Evolutionary conservation across 53 echinoderm and acorn worm species (phyloP).

Genomic region (Luidia sarsii): DNA sequence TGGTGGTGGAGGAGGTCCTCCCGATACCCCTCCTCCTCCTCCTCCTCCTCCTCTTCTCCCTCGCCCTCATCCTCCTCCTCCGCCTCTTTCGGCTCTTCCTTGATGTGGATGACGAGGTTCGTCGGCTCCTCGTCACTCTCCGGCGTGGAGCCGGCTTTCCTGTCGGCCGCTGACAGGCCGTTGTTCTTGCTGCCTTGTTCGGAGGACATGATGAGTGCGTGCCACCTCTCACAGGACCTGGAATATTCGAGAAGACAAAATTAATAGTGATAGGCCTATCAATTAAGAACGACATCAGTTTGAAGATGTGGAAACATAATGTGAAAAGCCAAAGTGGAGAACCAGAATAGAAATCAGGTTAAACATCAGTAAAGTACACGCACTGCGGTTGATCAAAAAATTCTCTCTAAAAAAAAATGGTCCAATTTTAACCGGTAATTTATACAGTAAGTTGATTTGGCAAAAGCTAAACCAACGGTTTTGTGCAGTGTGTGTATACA

Average conservation of each 20-base stretch:
- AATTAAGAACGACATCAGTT: no score
- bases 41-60: neutral
- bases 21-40: neutral
- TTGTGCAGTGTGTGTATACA: no score
- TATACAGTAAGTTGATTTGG: no score
- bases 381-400: no score
- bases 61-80: slow-evolving; percentile 6
- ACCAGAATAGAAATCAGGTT: no score
- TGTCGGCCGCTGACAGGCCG: neutral
- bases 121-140: slow-evolving; percentile 25
- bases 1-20: neutral
- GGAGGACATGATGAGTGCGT: slow-evolving; percentile 8
- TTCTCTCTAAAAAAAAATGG: no score
- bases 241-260: neutral
- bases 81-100: slow-evolving; percentile 29
- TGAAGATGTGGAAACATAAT: no score
- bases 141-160: neutral
- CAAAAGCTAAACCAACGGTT: no score
- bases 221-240: slow-evolving; percentile 29
- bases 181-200: neutral
- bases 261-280: no score
- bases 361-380: no score
- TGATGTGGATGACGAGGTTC: slow-evolving; percentile 15
- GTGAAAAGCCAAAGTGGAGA: no score
- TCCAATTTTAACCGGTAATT: no score